Percentiles rank a stretch among this genome's conserved stretches.
phyloP scores from a whole-genome alignment of 92 coral and sea anemone genomes.

The Isaurus tuberculatus region DNA sequence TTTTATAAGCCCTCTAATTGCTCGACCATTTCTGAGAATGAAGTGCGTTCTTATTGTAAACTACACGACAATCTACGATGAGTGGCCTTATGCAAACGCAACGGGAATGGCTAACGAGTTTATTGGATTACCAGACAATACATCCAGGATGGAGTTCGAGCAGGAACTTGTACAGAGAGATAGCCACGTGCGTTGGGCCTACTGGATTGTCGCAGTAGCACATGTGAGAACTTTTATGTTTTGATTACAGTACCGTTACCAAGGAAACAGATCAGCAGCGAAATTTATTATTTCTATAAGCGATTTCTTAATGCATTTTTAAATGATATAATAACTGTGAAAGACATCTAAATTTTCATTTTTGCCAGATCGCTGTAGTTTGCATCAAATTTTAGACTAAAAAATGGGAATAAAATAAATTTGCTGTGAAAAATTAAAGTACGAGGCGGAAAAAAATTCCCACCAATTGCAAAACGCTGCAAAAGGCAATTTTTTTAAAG shows the following conservation, averaged over 20 bases:
- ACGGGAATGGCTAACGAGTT: slow-evolving; percentile 52
- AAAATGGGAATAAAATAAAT: too few species aligned
- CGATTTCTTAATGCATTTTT: too few species aligned
- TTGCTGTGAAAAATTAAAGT: too few species aligned
- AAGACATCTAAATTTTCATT: too few species aligned
- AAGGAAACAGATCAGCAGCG: neutral
- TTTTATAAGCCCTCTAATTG: slow-evolving; percentile 82
- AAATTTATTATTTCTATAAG: too few species aligned
- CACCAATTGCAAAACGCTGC: too few species aligned
- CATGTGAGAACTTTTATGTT: slow-evolving; percentile 66
- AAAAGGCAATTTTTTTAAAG: too few species aligned
- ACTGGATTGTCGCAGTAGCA: slow-evolving; percentile 86
- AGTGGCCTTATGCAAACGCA: slow-evolving; percentile 92
- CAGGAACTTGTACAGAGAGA: slow-evolving; percentile 88
- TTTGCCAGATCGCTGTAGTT: too few species aligned
- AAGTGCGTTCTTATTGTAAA: slow-evolving; percentile 82
- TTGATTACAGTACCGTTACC: too few species aligned
- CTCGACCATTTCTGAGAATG: slow-evolving; percentile 81
- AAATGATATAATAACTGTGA: too few species aligned
- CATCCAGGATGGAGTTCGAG: slow-evolving; percentile 76
- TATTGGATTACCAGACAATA: slow-evolving; percentile 66
- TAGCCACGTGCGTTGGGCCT: slow-evolving; percentile 92
- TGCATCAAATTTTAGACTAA: too few species aligned
- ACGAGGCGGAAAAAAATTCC: too few species aligned
- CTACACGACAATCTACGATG: slow-evolving; percentile 87